Evolutionary conservation across 2,888 invertebrate species (phyloP), one percentile per base, ranked within the genome.

Genomic region (Pollenia amentaria): DNA sequence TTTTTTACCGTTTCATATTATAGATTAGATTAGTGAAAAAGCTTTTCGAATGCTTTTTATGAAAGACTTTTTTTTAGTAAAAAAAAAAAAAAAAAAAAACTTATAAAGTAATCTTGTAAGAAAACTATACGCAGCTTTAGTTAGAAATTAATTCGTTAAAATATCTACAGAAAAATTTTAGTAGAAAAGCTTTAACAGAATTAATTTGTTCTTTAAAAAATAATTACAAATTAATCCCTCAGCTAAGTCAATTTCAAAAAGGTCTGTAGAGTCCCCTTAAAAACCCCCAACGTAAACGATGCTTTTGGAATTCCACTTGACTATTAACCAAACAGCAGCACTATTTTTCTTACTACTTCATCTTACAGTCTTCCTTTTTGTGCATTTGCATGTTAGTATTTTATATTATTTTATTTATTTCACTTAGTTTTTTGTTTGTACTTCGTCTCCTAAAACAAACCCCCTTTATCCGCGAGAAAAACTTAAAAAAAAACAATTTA

Each of bases 281-380:
- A 70, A 79, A 75, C 57, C 29, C 4, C 29, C 29, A 29, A 29
- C 29, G 6, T 72, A 64, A 90, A 88, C 89, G 88, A 87, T 89
- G 89, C 88, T 89, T 89, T 88, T 90, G 91, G 91, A 90, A 91
- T 91, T 91, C 91, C 91, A 91, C 91, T 91, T 91, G 91, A 89
- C 90, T 86, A n/a, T 77, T 55, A 44, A 70, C 11, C 69, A 62
- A 82, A 87, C 80, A 73, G 84, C 84, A 87, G 84, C 77, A 57
- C 3, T 6, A 29, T 51, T 51, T 69, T 67, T 60, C 16, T 76
- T 69, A 51, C 51, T 42, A 81, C 67, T 48, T 46, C 67, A 60
- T 14, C 38, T 64, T 40, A 40, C 64, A 53, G 48, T 55, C 64
- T 53, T 11, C 10, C 40, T 69, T 10, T 64, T 48, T 46, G 48